Evolutionary conservation across 2,113 vertebrate species (phyloP), one percentile per base, ranked within the genome.

Genomic region (Mastomys coucha): DNA sequence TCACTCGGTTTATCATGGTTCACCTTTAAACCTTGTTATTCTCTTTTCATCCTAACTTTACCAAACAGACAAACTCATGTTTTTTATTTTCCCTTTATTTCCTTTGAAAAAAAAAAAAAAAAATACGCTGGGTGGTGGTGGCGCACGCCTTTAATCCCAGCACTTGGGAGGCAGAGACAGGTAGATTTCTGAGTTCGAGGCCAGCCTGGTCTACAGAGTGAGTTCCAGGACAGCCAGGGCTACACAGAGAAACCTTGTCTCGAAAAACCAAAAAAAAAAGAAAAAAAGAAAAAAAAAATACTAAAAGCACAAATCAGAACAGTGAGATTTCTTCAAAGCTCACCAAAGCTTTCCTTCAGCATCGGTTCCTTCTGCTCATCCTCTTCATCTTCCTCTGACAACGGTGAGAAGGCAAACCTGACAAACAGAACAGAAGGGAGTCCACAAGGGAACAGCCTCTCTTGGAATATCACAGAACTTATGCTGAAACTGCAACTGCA

Each of bases 281-380:
- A n/a, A n/a, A n/a, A n/a, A n/a, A n/a, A n/a, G n/a, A 51, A 51
- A 51, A 51, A 51, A 51, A 77, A 22, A 89, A 85, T 58, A 93
- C 45, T 81, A 87, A 82, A 76, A 93, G 72, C 72, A 88, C 42
- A 96, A 92, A 87, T 73, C 73, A 72, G 10, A 93, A 86, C 10
- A 22, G 20, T 78, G 36, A 92, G 60, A 94, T 91, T 94, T 89
- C 96, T 95, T 28, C 91, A 81, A 63, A 60, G 13, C 80, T 96
- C 98, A 99, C 99, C 99, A 97, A 99, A 99, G 77, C 99, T 99
- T 98, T 99, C 99, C 95, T 99, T 99, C 91, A 99, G 97, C 99
- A 99, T 99, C 36, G 99, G 99, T 84, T 99, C 99, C 97, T 99
- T 99, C 93, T 99, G 99, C 70, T 99, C 99, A 94, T 99, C 99